phyloP scores from a whole-genome alignment of 2,113 vertebrate species.

The Oophaga pumilio region DNA sequence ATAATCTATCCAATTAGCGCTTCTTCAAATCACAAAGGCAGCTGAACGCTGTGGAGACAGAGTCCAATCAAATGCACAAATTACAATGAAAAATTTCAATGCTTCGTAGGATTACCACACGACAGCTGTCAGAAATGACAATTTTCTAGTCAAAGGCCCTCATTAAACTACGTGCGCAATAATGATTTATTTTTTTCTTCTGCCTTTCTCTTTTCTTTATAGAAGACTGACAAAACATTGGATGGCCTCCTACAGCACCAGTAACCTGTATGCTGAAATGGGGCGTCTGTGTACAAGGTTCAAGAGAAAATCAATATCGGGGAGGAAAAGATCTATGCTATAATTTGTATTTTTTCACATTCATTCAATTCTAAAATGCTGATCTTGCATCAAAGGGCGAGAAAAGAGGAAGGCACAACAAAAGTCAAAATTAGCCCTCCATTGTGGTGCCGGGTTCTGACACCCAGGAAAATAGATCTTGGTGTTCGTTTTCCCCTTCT shows the following conservation, averaged over 20 bases:
- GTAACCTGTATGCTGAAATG: background rate
- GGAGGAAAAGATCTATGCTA: background rate
- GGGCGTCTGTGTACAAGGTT: background rate
- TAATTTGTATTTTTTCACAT: no score
- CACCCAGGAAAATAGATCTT: no score
- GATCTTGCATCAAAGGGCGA: no score
- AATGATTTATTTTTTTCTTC: background rate
- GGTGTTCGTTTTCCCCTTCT: no score
- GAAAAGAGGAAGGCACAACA: no score
- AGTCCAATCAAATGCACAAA: slow-evolving; percentile 18
- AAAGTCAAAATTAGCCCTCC: no score
- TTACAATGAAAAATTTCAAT: slow-evolving; percentile 11
- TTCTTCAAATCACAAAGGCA: slow-evolving; percentile 19
- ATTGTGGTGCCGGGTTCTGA: no score
- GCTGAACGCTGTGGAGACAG: slow-evolving; percentile 10
- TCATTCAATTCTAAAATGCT: no score
- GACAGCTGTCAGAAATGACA: slow-evolving; percentile 29
- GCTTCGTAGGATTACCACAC: background rate
- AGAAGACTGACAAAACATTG: background rate
- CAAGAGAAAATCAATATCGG: background rate
- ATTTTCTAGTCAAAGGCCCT: slow-evolving; percentile 13
- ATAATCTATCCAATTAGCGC: slow-evolving; percentile 7
- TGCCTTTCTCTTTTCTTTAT: background rate
- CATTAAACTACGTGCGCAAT: background rate
- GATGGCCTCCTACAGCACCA: background rate